These are phyloP conservation scores for Intellagama lesueurii DNA, from an alignment of 2,797 vertebrate genomes.

Conservation along the genomic window DNA sequence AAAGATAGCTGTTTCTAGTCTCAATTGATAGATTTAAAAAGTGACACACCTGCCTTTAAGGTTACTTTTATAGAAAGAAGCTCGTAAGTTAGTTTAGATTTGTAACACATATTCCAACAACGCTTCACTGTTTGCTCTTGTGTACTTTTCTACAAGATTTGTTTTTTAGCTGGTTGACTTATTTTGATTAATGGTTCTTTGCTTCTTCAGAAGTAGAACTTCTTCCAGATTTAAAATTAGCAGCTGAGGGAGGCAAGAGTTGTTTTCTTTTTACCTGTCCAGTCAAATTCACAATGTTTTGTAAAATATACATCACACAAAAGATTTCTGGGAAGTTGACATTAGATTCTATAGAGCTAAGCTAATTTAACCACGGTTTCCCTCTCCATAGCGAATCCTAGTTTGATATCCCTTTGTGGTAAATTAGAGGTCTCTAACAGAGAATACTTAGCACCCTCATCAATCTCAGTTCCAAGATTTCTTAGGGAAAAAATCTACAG, in stretches of 20 bases:
- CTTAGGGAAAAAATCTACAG: background rate
- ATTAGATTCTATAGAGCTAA: slow-evolving; percentile 32
- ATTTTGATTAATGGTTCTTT: slow-evolving; percentile 62
- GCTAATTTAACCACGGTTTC: background rate
- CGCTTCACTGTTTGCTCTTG: slow-evolving; percentile 57
- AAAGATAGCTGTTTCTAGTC: slow-evolving; percentile 19
- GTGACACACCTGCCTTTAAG: slow-evolving; percentile 34
- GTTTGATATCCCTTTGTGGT: background rate
- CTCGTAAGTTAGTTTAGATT: background rate
- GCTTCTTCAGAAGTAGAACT: slow-evolving; percentile 65
- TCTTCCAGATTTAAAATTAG: slow-evolving; percentile 68
- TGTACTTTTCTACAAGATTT: slow-evolving; percentile 58
- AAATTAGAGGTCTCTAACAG: background rate
- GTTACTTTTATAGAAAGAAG: slow-evolving; percentile 16
- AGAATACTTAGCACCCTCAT: background rate
- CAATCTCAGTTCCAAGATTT: background rate
- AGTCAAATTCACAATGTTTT: background rate
- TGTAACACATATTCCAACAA: slow-evolving; percentile 9
- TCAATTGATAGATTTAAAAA: background rate
- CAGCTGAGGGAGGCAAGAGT: slow-evolving; percentile 58
- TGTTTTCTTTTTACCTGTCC: slow-evolving; percentile 54
- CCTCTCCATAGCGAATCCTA: background rate
- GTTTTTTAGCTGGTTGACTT: slow-evolving; percentile 63
- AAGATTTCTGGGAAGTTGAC: slow-evolving; percentile 65
- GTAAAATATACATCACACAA: slow-evolving; percentile 40